Conservation (phyloP, 2,113 vertebrate genomes). For the Salminus brasiliensis region DNA sequence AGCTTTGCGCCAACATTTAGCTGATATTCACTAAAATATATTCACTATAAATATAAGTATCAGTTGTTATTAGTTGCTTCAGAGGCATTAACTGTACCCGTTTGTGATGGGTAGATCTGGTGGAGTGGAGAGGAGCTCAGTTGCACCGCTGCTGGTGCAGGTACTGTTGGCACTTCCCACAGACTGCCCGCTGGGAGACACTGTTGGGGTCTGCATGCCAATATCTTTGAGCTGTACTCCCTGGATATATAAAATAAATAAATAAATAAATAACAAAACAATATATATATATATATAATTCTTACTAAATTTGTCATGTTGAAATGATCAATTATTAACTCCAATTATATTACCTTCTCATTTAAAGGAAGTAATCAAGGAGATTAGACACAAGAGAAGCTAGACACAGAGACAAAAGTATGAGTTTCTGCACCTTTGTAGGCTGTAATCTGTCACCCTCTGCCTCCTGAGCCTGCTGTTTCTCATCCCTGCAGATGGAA, state of each 20-base stretch:
- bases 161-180: slow-evolving; percentile 83
- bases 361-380: background rate
- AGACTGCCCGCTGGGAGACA: slow-evolving; percentile 87
- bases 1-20: background rate
- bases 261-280: background rate
- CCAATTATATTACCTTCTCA: background rate
- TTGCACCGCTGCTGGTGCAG: slow-evolving; percentile 71
- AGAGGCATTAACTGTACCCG: slow-evolving; percentile 72
- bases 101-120: slow-evolving; percentile 81
- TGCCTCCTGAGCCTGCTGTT: slow-evolving; percentile 76
- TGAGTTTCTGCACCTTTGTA: slow-evolving; percentile 70
- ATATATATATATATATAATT: background rate
- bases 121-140: slow-evolving; percentile 84
- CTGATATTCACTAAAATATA: background rate
- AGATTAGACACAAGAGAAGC: background rate
- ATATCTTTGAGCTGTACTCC: slow-evolving; percentile 85
- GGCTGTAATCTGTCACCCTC: slow-evolving; percentile 79
- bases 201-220: slow-evolving; percentile 84
- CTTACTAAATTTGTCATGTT: background rate
- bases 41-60: background rate
- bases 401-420: background rate
- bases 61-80: background rate
- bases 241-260: slow-evolving; percentile 68
- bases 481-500: slow-evolving; percentile 62
- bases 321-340: background rate